Conservation (phyloP, 2,797 vertebrate species). For the Ceyx erithaca region DNA sequence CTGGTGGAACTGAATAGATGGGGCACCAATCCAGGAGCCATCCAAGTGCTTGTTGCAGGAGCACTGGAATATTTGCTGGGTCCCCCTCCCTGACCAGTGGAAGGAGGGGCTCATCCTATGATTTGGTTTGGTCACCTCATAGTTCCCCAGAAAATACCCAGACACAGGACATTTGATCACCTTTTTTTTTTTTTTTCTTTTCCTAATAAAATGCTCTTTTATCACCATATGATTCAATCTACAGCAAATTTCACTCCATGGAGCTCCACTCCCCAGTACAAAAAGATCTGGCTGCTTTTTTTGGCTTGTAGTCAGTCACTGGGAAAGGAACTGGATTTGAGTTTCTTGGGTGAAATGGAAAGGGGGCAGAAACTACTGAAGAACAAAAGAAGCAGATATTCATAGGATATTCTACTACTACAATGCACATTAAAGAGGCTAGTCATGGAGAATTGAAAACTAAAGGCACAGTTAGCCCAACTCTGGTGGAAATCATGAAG, state of each 20-base stretch:
- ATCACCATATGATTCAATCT: not conserved
- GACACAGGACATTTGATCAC: fast-evolving
- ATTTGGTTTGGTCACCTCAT: not conserved
- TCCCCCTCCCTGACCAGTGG: not conserved
- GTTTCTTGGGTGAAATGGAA: not conserved
- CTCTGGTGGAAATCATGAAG: not conserved
- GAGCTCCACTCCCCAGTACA: not conserved
- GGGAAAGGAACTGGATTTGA: not conserved
- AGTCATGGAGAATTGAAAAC: not conserved
- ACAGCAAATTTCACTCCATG: not conserved
- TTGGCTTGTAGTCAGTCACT: not conserved
- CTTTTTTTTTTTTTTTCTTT: not conserved
- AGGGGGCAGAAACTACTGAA: not conserved
- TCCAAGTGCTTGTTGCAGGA: fast-evolving
- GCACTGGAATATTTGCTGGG: not conserved
- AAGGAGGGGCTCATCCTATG: not conserved
- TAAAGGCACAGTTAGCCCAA: not conserved
- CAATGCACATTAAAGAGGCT: not conserved
- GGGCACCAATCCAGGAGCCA: not conserved
- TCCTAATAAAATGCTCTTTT: not conserved
- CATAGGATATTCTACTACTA: not conserved
- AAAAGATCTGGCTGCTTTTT: not conserved
- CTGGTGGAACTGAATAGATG: not conserved
- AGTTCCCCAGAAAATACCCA: not conserved
- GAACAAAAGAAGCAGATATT: not conserved